phyloP scores from a whole-genome alignment of 2,888 invertebrate genomes.

The Zaprionus bogoriensis region DNA sequence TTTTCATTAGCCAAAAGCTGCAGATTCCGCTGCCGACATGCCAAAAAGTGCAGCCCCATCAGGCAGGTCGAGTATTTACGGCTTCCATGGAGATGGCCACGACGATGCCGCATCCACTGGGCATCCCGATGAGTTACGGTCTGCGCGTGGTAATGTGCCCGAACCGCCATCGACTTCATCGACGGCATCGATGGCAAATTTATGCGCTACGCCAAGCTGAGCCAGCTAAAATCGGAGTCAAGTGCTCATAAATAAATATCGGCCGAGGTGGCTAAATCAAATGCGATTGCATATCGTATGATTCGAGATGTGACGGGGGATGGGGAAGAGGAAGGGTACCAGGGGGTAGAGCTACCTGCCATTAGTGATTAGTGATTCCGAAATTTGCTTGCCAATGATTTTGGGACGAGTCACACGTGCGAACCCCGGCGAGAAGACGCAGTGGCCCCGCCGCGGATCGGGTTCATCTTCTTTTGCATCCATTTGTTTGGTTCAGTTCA shows the following conservation, averaged over 20 bases:
- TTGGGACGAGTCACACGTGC: constrained; percentile 41
- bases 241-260: constrained; percentile 69
- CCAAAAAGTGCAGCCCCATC: constrained; percentile 66
- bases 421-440: constrained; percentile 20
- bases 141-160: constrained; percentile 44
- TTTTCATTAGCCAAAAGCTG: constrained; percentile 62
- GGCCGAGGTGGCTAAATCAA: constrained; percentile 60
- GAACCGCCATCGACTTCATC: constrained; percentile 13
- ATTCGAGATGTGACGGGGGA: not conserved
- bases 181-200: constrained; percentile 35
- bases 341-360: constrained; percentile 24
- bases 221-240: constrained; percentile 67
- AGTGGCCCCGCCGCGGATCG: not conserved
- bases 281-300: constrained; percentile 47
- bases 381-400: constrained; percentile 37
- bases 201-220: constrained; percentile 54
- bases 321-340: not conserved
- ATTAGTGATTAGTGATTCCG: constrained; percentile 59
- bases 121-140: constrained; percentile 47
- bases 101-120: constrained; percentile 27
- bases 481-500: too few species aligned
- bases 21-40: constrained; percentile 56
- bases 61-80: constrained; percentile 57
- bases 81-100: constrained; percentile 35
- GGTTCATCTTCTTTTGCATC: constrained; percentile 32